Evolutionary conservation across 2,888 invertebrate genomes (phyloP).

Genomic region (Tanypteryx hageni): DNA sequence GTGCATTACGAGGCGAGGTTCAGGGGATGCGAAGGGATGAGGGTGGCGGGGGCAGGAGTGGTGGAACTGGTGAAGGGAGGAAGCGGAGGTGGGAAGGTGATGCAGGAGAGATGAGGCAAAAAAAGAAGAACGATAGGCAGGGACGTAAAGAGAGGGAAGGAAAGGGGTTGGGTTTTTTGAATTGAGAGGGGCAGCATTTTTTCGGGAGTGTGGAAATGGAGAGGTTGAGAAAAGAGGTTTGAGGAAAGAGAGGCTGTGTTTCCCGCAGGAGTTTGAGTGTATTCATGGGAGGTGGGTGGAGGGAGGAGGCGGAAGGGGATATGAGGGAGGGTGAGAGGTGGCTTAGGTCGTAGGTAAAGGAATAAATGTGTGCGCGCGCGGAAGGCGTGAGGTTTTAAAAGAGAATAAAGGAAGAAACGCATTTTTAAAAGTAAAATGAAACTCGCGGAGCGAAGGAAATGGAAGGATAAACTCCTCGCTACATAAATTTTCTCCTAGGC

Average conservation of each 20-base stretch:
- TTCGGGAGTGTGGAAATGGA: not conserved
- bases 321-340: not conserved
- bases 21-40: not conserved
- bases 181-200: not conserved
- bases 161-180: conserved; percentile 18
- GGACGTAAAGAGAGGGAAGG: not conserved
- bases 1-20: conserved; percentile 42
- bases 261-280: not conserved
- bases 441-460: not conserved
- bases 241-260: not conserved
- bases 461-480: not conserved
- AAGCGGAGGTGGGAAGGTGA: not conserved
- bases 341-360: not conserved
- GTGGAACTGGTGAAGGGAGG: too few species aligned
- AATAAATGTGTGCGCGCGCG: conserved; percentile 1
- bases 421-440: conserved; percentile 36
- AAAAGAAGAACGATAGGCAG: not conserved
- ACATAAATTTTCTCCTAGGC: not conserved
- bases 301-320: not conserved
- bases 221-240: not conserved
- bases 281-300: not conserved
- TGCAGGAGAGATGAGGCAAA: not conserved
- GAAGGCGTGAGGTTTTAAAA: conserved; percentile 18
- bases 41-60: not conserved
- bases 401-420: not conserved